A percentile compares a stretch with the other conserved stretches of the same genome.
phyloP scores from a whole-genome alignment of 1,140 invertebrate species.

The Glossosoma conforme region DNA sequence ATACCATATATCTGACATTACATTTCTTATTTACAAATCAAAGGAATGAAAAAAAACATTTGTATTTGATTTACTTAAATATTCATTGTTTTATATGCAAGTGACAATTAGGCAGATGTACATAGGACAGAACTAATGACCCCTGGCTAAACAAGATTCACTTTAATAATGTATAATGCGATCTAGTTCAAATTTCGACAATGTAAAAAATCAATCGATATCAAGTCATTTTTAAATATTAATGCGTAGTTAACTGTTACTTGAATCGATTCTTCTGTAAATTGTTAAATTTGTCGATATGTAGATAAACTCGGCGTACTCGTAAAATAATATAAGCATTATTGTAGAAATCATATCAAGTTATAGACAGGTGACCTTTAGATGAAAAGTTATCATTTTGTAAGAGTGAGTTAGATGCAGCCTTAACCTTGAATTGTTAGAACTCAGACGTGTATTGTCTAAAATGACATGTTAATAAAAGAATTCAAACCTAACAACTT shows the following conservation, averaged over 20 bases:
- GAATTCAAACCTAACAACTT: background rate
- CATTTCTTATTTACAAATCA: too few relatives aligned
- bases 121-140: too few relatives aligned
- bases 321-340: slow-evolving; percentile 16
- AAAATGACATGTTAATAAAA: slow-evolving; percentile 28
- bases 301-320: slow-evolving; percentile 14
- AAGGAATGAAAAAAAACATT: too few relatives aligned
- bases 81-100: too few relatives aligned
- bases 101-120: too few relatives aligned
- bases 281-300: slow-evolving; percentile 25
- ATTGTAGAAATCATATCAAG: slow-evolving; percentile 30
- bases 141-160: too few relatives aligned
- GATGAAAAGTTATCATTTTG: slow-evolving; percentile 17
- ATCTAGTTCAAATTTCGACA: slow-evolving; percentile 18
- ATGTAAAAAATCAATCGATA: background rate
- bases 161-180: background rate
- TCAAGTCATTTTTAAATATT: background rate
- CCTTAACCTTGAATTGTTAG: slow-evolving; percentile 16
- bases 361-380: slow-evolving; percentile 11
- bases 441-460: slow-evolving; percentile 23
- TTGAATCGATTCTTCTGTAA: slow-evolving; percentile 5
- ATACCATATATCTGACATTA: too few relatives aligned
- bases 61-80: too few relatives aligned
- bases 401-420: slow-evolving; percentile 8
- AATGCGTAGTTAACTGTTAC: background rate